Evolutionary conservation across 2,797 vertebrate species (phyloP), one percentile per base, ranked within the genome.

Genomic region (Melanotaenia trifasciata): DNA sequence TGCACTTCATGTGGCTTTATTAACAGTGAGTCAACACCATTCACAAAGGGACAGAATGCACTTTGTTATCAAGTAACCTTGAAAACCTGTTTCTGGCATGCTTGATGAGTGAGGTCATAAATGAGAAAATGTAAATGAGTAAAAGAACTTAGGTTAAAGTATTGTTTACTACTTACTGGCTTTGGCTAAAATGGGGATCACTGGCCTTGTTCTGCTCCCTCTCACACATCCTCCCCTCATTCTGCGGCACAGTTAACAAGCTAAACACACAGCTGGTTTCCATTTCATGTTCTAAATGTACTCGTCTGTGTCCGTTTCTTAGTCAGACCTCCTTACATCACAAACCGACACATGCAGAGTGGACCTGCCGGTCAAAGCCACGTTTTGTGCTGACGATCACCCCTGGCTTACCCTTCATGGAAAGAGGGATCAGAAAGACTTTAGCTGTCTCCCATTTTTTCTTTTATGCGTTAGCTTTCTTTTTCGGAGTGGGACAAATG

Each of bases 341-440:
- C 32, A 72, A n/a, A 70, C 33, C 75, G 53, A 71, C 28, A 78
- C 57, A 87, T 32, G 84, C 30, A 83, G 65, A 85, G 74, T 66
- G 66, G 36, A 72, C 54, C 61, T 73, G 85, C 70, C 85, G 61
- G 86, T 85, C 81, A 91, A 90, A 92, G 91, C 90, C 72, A 74
- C 81, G 87, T 88, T 94, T 92, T 93, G 93, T 94, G 92, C 94
- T 94, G 94, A 95, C 92, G 50, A 89, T 86, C 85, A 79, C 72
- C 81, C 81, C 89, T 67, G 92, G 94, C 94, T 94, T 94, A 95
- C 84, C 86, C 65, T 68, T 85, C 83, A 92, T 93, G 92, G 93
- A 93, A 88, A 90, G 74, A 74, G 92, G 94, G 94, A 95, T 94
- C 93, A 94, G 84, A 81, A 91, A 89, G 93, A 94, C 89, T 94